These are phyloP conservation scores for Hyposmocoma kahamanoa DNA, from an alignment of 1,140 invertebrate genomes.

Conservation along the genomic window DNA sequence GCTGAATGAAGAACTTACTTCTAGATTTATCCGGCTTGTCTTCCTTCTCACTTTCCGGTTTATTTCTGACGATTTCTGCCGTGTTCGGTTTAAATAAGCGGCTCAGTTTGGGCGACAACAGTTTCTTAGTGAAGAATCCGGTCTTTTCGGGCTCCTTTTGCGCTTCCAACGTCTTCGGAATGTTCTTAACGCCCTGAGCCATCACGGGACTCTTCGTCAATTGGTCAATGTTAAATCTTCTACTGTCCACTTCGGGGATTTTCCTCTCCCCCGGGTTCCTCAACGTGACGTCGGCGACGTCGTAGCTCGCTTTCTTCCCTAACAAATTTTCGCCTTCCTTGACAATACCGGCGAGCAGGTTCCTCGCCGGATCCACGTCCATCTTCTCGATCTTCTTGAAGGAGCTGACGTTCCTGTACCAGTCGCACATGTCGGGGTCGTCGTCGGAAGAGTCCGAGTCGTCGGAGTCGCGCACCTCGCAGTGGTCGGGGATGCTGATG, in stretches of 20 bases:
- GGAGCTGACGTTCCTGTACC: slow-evolving; percentile 17
- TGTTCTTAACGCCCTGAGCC: slow-evolving; percentile 33
- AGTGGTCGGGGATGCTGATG: slow-evolving; percentile 45
- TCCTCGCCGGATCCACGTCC: slow-evolving; percentile 26
- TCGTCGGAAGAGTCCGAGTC: slow-evolving; percentile 46
- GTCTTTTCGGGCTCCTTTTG: slow-evolving; percentile 36
- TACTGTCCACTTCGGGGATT: slow-evolving; percentile 25
- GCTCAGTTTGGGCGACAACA: slow-evolving; percentile 62
- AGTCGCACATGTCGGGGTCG: slow-evolving; percentile 17
- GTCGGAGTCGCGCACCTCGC: slow-evolving; percentile 9
- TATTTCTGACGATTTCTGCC: slow-evolving; percentile 30
- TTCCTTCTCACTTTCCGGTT: slow-evolving; percentile 25
- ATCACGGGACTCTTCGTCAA: slow-evolving; percentile 30
- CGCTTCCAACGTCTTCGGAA: slow-evolving; percentile 26
- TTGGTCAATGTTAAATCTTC: slow-evolving; percentile 40
- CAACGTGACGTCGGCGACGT: slow-evolving; percentile 34
- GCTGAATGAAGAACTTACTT: slow-evolving; percentile 58
- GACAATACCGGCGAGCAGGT: slow-evolving; percentile 32
- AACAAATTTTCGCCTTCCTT: slow-evolving; percentile 44
- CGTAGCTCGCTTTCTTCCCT: slow-evolving; percentile 43
- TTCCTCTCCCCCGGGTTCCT: slow-evolving; percentile 28
- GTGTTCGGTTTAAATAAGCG: slow-evolving; percentile 54
- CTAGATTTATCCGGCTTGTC: slow-evolving; percentile 42
- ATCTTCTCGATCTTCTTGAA: slow-evolving; percentile 24
- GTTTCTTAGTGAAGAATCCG: slow-evolving; percentile 56